Conservation (phyloP, 1,140 invertebrate species). For the Probaryconus sp. region DNA sequence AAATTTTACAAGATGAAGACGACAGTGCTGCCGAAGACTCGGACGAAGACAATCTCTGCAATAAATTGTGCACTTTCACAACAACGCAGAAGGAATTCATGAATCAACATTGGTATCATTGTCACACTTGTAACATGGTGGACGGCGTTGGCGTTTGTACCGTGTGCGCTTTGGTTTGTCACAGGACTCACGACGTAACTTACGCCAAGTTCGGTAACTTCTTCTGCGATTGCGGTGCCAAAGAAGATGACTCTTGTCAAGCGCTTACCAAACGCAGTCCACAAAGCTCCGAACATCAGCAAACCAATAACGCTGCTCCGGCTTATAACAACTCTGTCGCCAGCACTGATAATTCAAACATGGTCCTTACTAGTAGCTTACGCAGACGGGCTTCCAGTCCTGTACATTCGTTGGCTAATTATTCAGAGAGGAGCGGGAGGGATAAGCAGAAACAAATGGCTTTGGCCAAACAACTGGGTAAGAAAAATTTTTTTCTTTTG, state of each 20-base stretch:
- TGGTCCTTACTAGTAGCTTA: constrained; percentile 81
- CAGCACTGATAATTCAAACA: constrained; percentile 65
- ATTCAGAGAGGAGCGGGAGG: constrained; percentile 72
- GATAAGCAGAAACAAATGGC: constrained; percentile 79
- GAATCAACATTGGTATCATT: constrained; percentile 99
- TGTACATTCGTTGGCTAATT: constrained; percentile 76
- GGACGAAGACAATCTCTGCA: constrained; percentile 95
- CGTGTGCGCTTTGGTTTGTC: constrained; percentile 97
- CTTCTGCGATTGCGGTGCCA: constrained; percentile 99
- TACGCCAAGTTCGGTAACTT: constrained; percentile 99
- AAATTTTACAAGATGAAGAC: constrained; percentile 90
- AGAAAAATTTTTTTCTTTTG: constrained; percentile 25
- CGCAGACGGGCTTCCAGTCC: constrained; percentile 86
- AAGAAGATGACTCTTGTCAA: constrained; percentile 89
- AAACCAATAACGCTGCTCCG: constrained; percentile 62
- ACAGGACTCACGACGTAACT: constrained; percentile 96
- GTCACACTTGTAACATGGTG: constrained; percentile 98
- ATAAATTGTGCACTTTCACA: constrained; percentile 97
- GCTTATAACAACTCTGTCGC: constrained; percentile 56
- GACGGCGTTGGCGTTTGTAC: constrained; percentile 98
- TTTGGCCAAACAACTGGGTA: constrained; percentile 80
- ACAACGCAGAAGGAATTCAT: constrained; percentile 98
- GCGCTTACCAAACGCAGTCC: constrained; percentile 87
- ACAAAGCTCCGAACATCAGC: constrained; percentile 78
- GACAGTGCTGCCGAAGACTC: constrained; percentile 95